Evolutionary conservation across 2,113 vertebrate genomes (phyloP).

Genomic region (Anarrhichthys ocellatus): DNA sequence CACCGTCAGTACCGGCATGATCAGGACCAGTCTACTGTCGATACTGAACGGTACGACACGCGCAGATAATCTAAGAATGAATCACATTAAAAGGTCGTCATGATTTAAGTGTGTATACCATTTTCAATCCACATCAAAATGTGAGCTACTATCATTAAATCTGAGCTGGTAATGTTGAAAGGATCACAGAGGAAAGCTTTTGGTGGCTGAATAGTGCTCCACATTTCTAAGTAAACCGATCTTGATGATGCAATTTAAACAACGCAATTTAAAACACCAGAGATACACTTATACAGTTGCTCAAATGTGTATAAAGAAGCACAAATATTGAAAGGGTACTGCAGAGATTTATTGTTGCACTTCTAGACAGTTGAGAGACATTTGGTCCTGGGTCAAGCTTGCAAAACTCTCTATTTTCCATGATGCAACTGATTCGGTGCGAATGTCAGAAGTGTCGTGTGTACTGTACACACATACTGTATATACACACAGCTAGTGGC

Average conservation of each 20-base stretch:
- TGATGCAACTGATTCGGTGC: background rate
- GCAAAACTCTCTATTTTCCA: background rate
- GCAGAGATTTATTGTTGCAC: background rate
- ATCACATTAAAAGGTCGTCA: background rate
- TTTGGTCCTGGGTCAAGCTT: background rate
- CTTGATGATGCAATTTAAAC: background rate
- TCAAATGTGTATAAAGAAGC: background rate
- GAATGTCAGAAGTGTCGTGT: background rate
- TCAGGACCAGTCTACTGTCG: background rate
- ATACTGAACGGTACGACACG: background rate
- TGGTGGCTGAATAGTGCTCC: background rate
- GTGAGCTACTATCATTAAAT: background rate
- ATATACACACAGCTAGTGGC: background rate
- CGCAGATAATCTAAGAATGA: constrained; percentile 7
- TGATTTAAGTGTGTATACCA: background rate
- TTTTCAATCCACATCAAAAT: background rate
- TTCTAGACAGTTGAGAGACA: background rate
- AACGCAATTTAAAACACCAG: background rate
- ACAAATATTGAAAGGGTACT: background rate
- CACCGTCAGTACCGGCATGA: background rate
- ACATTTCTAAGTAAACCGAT: background rate
- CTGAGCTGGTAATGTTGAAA: background rate
- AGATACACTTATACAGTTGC: background rate
- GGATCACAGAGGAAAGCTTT: background rate
- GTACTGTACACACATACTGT: background rate